phyloP scores from a whole-genome alignment of 2,888 invertebrate genomes.

The Trichogramma dendrolimi region DNA sequence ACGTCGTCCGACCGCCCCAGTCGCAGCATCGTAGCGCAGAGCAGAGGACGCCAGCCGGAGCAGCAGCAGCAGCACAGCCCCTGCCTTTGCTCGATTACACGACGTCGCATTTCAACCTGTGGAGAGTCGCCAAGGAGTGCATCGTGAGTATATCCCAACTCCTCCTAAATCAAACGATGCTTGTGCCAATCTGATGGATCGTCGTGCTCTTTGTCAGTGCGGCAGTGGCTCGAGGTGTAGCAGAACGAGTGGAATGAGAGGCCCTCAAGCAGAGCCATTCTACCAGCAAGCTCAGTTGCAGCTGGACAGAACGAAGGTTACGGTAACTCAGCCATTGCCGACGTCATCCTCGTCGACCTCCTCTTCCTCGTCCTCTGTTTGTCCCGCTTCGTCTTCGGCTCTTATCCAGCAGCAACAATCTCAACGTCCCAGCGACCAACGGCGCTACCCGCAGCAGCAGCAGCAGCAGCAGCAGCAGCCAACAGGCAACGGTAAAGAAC shows the following conservation, averaged over 20 bases:
- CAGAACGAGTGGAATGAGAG: constrained; percentile 52
- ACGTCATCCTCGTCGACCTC: constrained; percentile 24
- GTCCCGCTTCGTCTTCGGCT: too few species aligned
- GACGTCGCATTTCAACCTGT: constrained; percentile 51
- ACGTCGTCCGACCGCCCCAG: background rate
- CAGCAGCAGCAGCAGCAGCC: constrained; percentile 37
- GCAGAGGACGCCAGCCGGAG: too few species aligned
- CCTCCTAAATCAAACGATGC: too few species aligned
- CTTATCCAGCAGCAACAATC: background rate
- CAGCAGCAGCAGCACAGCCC: background rate
- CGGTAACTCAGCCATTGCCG: constrained; percentile 44
- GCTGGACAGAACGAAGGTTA: constrained; percentile 28
- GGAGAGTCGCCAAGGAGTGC: constrained; percentile 54
- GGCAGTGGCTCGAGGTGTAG: constrained; percentile 50
- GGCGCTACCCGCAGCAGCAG: constrained; percentile 30
- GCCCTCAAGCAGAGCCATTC: constrained; percentile 49
- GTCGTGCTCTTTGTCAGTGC: constrained; percentile 39
- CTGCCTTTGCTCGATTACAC: constrained; percentile 2
- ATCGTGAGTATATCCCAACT: constrained; percentile 46
- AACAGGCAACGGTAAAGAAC: constrained; percentile 29
- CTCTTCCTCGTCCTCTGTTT: too few species aligned
- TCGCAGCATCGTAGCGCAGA: background rate
- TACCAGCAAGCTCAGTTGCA: constrained; percentile 40
- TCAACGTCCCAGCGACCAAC: constrained; percentile 25
- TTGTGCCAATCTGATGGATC: background rate